phyloP scores from a whole-genome alignment of 2,113 vertebrate species.

The Artemisiospiza belli region DNA sequence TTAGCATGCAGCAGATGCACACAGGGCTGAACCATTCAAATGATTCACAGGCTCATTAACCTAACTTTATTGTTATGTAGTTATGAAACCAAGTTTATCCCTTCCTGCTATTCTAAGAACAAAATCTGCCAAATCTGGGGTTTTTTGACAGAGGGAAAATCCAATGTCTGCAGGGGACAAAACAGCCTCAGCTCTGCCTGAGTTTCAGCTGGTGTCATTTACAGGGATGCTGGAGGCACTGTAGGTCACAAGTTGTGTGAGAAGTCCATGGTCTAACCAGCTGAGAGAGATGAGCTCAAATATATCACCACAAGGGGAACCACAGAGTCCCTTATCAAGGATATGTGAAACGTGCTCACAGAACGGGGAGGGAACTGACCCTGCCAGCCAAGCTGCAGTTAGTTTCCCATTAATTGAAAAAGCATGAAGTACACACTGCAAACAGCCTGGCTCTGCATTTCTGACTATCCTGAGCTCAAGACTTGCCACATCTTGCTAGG shows the following conservation, averaged over 20 bases:
- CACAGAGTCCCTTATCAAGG: background rate
- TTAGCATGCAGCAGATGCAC: background rate
- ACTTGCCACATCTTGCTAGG: background rate
- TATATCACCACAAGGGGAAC: background rate
- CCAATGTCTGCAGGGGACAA: background rate
- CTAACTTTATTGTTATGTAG: background rate
- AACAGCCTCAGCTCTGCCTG: background rate
- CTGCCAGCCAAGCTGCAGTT: background rate
- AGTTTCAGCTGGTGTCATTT: background rate
- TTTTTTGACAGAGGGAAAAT: background rate
- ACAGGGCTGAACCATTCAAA: background rate
- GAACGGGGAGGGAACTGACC: background rate
- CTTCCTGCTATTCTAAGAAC: constrained; percentile 22
- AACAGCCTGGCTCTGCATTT: background rate
- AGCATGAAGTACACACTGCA: background rate
- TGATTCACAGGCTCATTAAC: background rate
- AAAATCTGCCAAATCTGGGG: background rate
- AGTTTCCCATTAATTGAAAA: background rate
- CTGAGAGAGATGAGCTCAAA: background rate
- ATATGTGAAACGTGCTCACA: background rate
- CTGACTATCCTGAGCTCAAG: background rate
- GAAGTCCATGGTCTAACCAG: background rate
- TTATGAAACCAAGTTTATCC: constrained; percentile 25
- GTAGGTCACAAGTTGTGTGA: background rate
- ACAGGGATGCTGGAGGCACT: background rate